A percentile compares a stretch with the other conserved stretches of the same genome.
Conservation (phyloP, 2,888 invertebrate species). For the Brassicogethes aeneus region DNA sequence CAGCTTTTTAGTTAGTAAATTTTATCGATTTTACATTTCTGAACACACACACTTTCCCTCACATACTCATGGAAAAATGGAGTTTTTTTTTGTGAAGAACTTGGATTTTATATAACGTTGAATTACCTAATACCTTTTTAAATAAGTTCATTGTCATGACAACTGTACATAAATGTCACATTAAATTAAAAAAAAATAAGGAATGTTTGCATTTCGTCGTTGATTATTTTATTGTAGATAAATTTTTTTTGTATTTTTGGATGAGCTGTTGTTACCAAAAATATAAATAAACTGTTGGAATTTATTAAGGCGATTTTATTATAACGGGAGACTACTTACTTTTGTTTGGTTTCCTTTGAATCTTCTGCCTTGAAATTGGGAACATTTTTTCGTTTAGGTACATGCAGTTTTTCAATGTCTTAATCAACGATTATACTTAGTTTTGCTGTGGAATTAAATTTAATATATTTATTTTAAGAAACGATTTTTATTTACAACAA, state of each 20-base stretch:
- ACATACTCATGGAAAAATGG: background rate
- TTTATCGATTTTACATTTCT: slow-evolving; percentile 1
- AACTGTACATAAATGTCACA: slow-evolving; percentile 10
- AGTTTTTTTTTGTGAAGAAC: background rate
- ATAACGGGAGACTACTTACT: no score
- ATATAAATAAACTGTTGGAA: no score
- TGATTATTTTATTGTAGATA: background rate
- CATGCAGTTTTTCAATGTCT: no score
- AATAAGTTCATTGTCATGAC: background rate
- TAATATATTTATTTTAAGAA: background rate
- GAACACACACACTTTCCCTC: background rate
- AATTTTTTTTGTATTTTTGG: no score
- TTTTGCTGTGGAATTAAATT: background rate
- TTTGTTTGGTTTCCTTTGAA: no score
- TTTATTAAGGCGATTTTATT: no score
- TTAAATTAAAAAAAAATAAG: slow-evolving; percentile 17
- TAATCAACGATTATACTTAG: no score
- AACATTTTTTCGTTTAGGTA: no score
- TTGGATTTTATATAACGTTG: background rate
- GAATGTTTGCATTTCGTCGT: slow-evolving; percentile 15
- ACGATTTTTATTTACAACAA: no score
- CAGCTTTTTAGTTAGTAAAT: slow-evolving; percentile 68
- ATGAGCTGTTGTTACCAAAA: no score
- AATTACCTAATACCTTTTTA: background rate
- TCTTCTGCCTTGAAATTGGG: no score